These are phyloP conservation scores for Cordilura impudica DNA, from an alignment of 2,888 invertebrate genomes.

Conservation along the genomic window DNA sequence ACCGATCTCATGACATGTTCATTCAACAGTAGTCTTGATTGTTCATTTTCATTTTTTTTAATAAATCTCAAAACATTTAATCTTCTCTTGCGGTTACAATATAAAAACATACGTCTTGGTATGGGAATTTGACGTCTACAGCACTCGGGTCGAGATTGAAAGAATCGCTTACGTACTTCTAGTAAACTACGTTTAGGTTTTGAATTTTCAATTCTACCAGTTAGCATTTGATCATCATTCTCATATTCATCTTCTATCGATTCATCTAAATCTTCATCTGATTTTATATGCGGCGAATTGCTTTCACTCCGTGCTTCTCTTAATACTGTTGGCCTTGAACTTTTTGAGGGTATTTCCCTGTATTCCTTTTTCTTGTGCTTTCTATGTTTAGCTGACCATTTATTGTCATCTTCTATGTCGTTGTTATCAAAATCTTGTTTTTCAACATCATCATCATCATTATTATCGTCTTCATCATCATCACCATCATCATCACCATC, in stretches of 20 bases:
- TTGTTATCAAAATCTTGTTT: background rate
- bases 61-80: slow-evolving; percentile 59
- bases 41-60: slow-evolving; percentile 65
- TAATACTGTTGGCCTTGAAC: background rate
- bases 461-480: slow-evolving; percentile 19
- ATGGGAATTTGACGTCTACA: slow-evolving; percentile 71
- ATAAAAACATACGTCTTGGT: slow-evolving; percentile 66
- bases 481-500: background rate
- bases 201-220: slow-evolving; percentile 2
- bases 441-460: slow-evolving; percentile 17
- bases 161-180: slow-evolving; percentile 58
- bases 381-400: slow-evolving; percentile 6
- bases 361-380: slow-evolving; percentile 10
- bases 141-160: slow-evolving; percentile 24
- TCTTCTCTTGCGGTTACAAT: slow-evolving; percentile 68
- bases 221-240: slow-evolving; percentile 1
- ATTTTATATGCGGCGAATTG: background rate
- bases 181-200: slow-evolving; percentile 40
- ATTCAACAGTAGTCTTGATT: slow-evolving; percentile 66
- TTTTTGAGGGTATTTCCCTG: background rate
- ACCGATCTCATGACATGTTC: slow-evolving; percentile 69
- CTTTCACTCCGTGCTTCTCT: slow-evolving; percentile 37
- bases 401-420: slow-evolving; percentile 1
- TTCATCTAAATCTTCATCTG: slow-evolving; percentile 7
- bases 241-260: background rate